phyloP scores from a whole-genome alignment of 2,888 invertebrate species.

The Chymomyza caudatula region DNA sequence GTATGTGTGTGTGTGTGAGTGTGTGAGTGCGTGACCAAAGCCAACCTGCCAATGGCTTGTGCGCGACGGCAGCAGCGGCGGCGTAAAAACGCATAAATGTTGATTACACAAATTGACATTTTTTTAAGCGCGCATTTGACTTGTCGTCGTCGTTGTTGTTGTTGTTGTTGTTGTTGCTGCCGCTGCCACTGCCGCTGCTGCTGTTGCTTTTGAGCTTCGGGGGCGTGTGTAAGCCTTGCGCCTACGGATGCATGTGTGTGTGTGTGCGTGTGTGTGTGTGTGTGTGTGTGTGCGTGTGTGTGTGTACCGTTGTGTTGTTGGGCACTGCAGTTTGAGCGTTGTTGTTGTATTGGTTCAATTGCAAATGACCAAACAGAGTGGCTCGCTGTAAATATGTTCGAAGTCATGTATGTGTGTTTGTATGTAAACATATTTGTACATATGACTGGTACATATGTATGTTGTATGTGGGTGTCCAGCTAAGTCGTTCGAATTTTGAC shows the following conservation, averaged over 20 bases:
- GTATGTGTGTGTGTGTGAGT: conserved; percentile 16
- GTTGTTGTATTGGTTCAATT: conserved; percentile 54
- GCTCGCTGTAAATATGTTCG: conserved; percentile 36
- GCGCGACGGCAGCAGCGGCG: conserved; percentile 29
- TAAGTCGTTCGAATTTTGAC: too few relatives aligned
- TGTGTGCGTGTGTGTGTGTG: not conserved
- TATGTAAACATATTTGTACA: too few relatives aligned
- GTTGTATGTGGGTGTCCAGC: too few relatives aligned
- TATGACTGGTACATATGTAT: too few relatives aligned
- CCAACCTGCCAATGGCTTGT: conserved; percentile 49
- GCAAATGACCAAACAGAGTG: conserved; percentile 58
- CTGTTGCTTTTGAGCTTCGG: conserved; percentile 8
- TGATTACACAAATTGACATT: conserved; percentile 64
- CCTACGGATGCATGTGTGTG: conserved; percentile 33
- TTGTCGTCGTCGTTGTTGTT: not conserved
- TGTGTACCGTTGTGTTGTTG: conserved; percentile 2
- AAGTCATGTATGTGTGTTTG: too few relatives aligned
- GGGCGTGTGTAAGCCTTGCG: conserved; percentile 47
- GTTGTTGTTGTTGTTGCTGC: conserved; percentile 3
- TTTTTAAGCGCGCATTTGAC: conserved; percentile 16
- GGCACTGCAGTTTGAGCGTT: conserved; percentile 14
- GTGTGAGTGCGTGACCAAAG: conserved; percentile 36
- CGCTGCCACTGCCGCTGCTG: not conserved
- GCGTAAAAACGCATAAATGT: conserved; percentile 67
- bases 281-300: too few relatives aligned